A percentile compares a stretch with the other conserved stretches of the same genome.
These are phyloP conservation scores for Calypte anna DNA, from an alignment of 2,113 vertebrate species.

Conservation along the genomic window DNA sequence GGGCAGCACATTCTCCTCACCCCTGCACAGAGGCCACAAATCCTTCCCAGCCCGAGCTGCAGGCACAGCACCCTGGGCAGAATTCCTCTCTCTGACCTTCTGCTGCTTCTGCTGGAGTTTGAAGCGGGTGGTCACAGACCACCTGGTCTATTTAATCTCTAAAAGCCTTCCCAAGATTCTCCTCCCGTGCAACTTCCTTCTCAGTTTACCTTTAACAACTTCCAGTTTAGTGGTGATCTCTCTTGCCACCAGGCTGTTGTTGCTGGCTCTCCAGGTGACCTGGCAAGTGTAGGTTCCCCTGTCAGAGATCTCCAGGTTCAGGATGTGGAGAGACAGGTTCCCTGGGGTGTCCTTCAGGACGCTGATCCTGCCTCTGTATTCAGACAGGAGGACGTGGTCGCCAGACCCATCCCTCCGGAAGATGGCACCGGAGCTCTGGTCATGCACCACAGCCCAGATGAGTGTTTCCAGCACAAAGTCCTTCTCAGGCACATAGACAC, in stretches of 20 bases:
- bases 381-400: conserved; percentile 47
- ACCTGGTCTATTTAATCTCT: background rate
- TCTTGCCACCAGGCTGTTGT: conserved; percentile 35
- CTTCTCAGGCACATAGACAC: conserved; percentile 47
- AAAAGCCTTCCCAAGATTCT: background rate
- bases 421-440: conserved; percentile 9
- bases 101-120: accelerated
- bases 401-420: conserved; percentile 48
- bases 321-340: conserved; percentile 69
- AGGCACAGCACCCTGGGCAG: accelerated
- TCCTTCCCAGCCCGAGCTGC: accelerated
- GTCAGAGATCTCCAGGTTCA: conserved; percentile 67
- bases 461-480: conserved; percentile 50
- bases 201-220: conserved; percentile 56
- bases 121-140: accelerated
- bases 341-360: background rate
- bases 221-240: conserved; percentile 12
- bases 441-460: conserved; percentile 30
- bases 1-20: accelerated
- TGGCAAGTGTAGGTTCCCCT: conserved; percentile 66
- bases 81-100: background rate
- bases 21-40: background rate
- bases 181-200: accelerated
- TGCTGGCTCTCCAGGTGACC: conserved; percentile 62
- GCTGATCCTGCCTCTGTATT: conserved; percentile 46